These are phyloP conservation scores for Resseliella maxima DNA, from an alignment of 2,888 invertebrate species.

Conservation along the genomic window DNA sequence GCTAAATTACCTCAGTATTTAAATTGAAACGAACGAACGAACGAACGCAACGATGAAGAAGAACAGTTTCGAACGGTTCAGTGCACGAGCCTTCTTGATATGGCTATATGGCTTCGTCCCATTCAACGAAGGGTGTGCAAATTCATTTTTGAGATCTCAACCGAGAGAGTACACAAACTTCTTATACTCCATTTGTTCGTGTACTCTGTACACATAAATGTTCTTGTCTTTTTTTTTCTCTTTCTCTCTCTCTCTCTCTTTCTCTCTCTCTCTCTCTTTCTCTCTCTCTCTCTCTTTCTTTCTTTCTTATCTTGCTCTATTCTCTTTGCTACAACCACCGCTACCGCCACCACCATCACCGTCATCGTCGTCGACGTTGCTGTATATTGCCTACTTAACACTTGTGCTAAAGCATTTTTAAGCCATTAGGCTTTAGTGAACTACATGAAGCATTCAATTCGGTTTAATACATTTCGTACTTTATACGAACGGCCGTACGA, in stretches of 20 bases:
- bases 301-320: neutral
- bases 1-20: slow-evolving; percentile 38
- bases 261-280: neutral
- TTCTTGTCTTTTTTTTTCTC: neutral
- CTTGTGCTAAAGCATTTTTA: slow-evolving; percentile 31
- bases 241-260: neutral
- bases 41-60: neutral
- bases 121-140: slow-evolving; percentile 36
- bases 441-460: slow-evolving; percentile 13
- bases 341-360: no score
- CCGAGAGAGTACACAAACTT: neutral
- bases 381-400: slow-evolving; percentile 41
- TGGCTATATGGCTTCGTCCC: slow-evolving; percentile 15
- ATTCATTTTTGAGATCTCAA: slow-evolving; percentile 34
- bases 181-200: neutral
- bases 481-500: neutral
- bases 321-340: no score
- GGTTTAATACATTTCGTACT: neutral
- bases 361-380: neutral
- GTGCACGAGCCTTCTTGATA: neutral
- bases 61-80: neutral
- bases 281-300: neutral
- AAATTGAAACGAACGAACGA: slow-evolving; percentile 1
- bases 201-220: neutral
- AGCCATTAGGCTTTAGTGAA: slow-evolving; percentile 51